phyloP scores from a whole-genome alignment of 2,888 invertebrate species.

The Drosophila formosana region DNA sequence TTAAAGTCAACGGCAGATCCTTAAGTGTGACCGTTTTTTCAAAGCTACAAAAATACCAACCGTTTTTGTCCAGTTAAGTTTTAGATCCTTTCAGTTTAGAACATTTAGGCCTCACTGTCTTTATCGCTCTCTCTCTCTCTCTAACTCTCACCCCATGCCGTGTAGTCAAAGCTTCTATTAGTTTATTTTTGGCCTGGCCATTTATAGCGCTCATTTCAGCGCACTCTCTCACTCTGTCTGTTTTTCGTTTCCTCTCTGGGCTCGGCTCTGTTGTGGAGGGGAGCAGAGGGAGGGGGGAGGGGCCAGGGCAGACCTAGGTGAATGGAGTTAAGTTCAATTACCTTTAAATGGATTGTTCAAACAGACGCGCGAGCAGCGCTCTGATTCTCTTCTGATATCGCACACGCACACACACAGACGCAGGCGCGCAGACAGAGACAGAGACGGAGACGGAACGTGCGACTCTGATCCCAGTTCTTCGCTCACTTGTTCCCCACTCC shows the following conservation, averaged over 20 bases:
- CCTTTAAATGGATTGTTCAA: slow-evolving; percentile 80
- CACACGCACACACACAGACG: slow-evolving; percentile 36
- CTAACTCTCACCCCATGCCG: slow-evolving; percentile 37
- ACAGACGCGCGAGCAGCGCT: slow-evolving; percentile 48
- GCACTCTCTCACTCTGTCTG: slow-evolving; percentile 13
- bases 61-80: slow-evolving; percentile 43
- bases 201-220: slow-evolving; percentile 66
- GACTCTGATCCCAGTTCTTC: slow-evolving; percentile 70
- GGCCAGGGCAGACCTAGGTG: slow-evolving; percentile 4
- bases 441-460: slow-evolving; percentile 24
- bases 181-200: slow-evolving; percentile 65
- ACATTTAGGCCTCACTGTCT: slow-evolving; percentile 3
- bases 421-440: slow-evolving; percentile 44
- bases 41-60: no score
- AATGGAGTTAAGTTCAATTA: slow-evolving; percentile 69
- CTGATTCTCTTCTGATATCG: slow-evolving; percentile 46
- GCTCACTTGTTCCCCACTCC: slow-evolving; percentile 7
- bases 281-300: background rate
- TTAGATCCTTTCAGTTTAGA: slow-evolving; percentile 61
- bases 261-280: slow-evolving; percentile 26
- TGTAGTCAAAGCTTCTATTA: slow-evolving; percentile 50
- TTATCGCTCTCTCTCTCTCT: background rate
- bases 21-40: background rate
- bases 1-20: no score
- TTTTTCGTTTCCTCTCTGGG: slow-evolving; percentile 21